phyloP scores from a whole-genome alignment of 1,140 invertebrate genomes.

The Brachionus rubens region DNA sequence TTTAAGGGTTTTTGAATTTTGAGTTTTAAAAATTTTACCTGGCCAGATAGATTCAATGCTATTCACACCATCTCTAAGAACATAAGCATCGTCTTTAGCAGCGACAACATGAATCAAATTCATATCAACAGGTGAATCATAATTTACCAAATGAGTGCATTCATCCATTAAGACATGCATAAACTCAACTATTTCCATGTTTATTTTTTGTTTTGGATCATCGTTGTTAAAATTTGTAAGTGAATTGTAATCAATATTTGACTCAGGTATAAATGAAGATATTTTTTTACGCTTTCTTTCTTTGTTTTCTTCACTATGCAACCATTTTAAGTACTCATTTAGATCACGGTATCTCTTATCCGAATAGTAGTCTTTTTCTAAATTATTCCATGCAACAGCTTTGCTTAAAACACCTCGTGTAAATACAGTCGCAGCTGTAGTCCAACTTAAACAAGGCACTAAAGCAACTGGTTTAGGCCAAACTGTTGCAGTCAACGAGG shows the following conservation, averaged over 20 bases:
- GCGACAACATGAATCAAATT: slow-evolving; percentile 72
- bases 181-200: slow-evolving; percentile 46
- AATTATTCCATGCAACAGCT: slow-evolving; percentile 85
- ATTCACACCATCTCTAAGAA: slow-evolving; percentile 76
- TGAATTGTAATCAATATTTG: neutral
- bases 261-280: slow-evolving; percentile 25
- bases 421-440: slow-evolving; percentile 89
- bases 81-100: slow-evolving; percentile 77
- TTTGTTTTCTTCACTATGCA: slow-evolving; percentile 23
- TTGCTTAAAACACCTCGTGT: slow-evolving; percentile 90
- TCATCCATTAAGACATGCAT: slow-evolving; percentile 98
- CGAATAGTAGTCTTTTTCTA: slow-evolving; percentile 83
- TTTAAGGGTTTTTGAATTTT: neutral
- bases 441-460: slow-evolving; percentile 93
- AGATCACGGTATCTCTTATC: slow-evolving; percentile 68
- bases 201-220: slow-evolving; percentile 50
- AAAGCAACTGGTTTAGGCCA: slow-evolving; percentile 87
- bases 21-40: slow-evolving; percentile 60
- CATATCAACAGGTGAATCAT: slow-evolving; percentile 75
- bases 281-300: slow-evolving; percentile 34
- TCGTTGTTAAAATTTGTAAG: slow-evolving; percentile 13
- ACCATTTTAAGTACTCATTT: slow-evolving; percentile 16
- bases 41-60: slow-evolving; percentile 85
- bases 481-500: slow-evolving; percentile 58
- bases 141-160: slow-evolving; percentile 92